phyloP scores from a whole-genome alignment of 2,888 invertebrate genomes.

The Temnothorax unifasciatus region DNA sequence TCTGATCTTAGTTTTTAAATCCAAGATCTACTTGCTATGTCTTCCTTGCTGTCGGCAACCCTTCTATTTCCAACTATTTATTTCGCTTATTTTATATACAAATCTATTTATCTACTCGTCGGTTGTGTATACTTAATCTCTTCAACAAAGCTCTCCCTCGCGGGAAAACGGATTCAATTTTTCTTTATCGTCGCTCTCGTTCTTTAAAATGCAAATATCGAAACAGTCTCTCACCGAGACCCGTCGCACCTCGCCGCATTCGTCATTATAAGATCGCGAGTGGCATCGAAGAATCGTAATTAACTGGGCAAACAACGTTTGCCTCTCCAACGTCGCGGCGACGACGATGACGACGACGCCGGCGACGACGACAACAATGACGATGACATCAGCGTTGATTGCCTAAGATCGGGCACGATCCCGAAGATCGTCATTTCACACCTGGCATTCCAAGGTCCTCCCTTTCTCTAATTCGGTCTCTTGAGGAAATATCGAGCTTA shows the following conservation, averaged over 20 bases:
- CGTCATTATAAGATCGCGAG: not conserved
- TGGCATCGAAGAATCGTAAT: constrained; percentile 33
- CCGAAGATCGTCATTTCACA: constrained; percentile 68
- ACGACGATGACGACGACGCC: not conserved
- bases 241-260: constrained; percentile 49
- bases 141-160: constrained; percentile 15
- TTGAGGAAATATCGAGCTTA: constrained; percentile 1
- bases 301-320: constrained; percentile 62
- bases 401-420: constrained; percentile 60
- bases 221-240: constrained; percentile 27
- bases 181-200: not conserved
- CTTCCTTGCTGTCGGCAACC: not conserved
- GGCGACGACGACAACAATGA: constrained; percentile 63
- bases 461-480: constrained; percentile 33
- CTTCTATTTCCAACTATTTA: constrained; percentile 36
- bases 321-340: constrained; percentile 65
- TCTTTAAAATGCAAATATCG: constrained; percentile 25
- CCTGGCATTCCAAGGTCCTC: constrained; percentile 51
- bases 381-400: constrained; percentile 55
- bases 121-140: constrained; percentile 29
- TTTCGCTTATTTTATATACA: constrained; percentile 31
- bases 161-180: constrained; percentile 14
- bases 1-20: constrained; percentile 24
- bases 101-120: constrained; percentile 41
- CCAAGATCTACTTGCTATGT: constrained; percentile 22